Percentiles rank a stretch among this genome's conserved stretches.
phyloP scores from a whole-genome alignment of 2,888 invertebrate genomes.

The Andrena praecox region DNA sequence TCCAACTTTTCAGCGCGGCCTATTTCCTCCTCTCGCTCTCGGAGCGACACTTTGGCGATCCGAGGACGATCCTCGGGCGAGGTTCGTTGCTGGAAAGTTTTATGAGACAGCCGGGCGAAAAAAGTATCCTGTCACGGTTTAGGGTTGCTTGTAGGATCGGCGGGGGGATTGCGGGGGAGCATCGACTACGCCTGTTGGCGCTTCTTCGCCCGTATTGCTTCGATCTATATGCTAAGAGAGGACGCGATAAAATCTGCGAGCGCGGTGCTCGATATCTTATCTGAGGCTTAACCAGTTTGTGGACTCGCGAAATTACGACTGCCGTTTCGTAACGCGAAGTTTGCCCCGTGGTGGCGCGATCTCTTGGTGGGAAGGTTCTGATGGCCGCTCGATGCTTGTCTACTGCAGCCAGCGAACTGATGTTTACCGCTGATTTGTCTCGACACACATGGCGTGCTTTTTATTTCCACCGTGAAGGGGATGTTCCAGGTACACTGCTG shows the following conservation, averaged over 20 bases:
- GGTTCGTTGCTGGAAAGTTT: constrained; percentile 39
- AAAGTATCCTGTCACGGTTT: constrained; percentile 42
- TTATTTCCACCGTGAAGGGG: too few relatives aligned
- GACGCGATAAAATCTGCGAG: constrained; percentile 51
- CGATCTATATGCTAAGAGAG: constrained; percentile 76
- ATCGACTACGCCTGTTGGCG: constrained; percentile 18
- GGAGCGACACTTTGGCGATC: constrained; percentile 18
- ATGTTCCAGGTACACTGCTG: too few relatives aligned
- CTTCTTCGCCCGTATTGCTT: constrained; percentile 48
- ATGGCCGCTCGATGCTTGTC: not conserved
- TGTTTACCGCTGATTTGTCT: too few relatives aligned
- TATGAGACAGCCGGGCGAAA: constrained; percentile 23
- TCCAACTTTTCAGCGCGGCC: constrained; percentile 24
- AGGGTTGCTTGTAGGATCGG: constrained; percentile 6
- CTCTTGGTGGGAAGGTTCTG: constrained; percentile 9
- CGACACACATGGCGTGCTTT: too few relatives aligned
- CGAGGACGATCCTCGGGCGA: constrained; percentile 26
- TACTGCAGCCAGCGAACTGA: not conserved
- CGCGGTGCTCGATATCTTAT: constrained; percentile 53
- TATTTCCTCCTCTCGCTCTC: not conserved
- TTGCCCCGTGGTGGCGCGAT: not conserved
- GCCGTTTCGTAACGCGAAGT: constrained; percentile 26
- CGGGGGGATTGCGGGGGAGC: constrained; percentile 6
- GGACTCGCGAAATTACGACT: constrained; percentile 31
- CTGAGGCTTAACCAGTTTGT: constrained; percentile 51